A percentile compares a stretch with the other conserved stretches of the same genome.
phyloP scores from a whole-genome alignment of 1,140 invertebrate species.

The Campoletis sonorensis region DNA sequence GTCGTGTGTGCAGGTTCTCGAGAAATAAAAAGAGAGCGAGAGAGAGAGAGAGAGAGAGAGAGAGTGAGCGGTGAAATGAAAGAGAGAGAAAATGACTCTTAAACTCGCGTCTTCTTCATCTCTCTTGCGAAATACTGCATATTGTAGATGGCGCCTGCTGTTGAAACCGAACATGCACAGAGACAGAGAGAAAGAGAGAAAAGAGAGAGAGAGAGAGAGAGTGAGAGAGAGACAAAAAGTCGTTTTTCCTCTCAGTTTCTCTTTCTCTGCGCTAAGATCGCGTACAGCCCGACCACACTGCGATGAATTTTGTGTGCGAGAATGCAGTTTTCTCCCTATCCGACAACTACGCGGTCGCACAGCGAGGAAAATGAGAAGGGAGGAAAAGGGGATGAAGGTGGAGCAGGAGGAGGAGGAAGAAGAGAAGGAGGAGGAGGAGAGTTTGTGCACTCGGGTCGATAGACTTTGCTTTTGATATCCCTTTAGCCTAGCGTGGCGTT shows the following conservation, averaged over 20 bases:
- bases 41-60: background rate
- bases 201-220: too few species aligned
- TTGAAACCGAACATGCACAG: background rate
- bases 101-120: background rate
- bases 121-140: slow-evolving; percentile 1
- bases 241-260: background rate
- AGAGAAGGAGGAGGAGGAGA: background rate
- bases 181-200: background rate
- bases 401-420: background rate
- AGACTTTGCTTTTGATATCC: slow-evolving; percentile 39
- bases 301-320: slow-evolving; percentile 21
- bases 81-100: background rate
- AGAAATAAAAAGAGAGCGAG: background rate
- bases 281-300: slow-evolving; percentile 12
- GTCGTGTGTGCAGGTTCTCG: slow-evolving; percentile 20
- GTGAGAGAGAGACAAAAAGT: too few species aligned
- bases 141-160: background rate
- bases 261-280: slow-evolving; percentile 20
- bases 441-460: slow-evolving; percentile 44
- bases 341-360: slow-evolving; percentile 10
- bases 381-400: background rate
- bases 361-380: background rate
- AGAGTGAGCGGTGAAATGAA: background rate
- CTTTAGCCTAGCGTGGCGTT: slow-evolving; percentile 15
- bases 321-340: slow-evolving; percentile 7